Conservation (phyloP, 2,888 invertebrate genomes). For the Polydrusus tereticollis region DNA sequence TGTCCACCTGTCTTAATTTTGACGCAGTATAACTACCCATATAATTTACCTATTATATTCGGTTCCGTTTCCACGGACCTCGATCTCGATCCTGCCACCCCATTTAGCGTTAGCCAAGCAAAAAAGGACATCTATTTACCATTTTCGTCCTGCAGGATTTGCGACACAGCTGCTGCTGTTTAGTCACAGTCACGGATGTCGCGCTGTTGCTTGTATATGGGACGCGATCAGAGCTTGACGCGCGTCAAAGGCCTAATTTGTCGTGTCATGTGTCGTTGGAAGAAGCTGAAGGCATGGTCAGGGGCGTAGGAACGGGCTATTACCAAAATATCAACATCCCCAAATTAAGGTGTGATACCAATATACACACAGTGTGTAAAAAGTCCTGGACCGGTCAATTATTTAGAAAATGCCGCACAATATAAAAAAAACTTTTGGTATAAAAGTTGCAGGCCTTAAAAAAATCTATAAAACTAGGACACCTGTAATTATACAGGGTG, state of each 20-base stretch:
- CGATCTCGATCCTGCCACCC: background rate
- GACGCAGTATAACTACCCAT: background rate
- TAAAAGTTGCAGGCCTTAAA: too few species aligned
- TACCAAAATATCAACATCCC: too few species aligned
- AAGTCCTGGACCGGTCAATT: too few species aligned
- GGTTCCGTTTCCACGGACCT: background rate
- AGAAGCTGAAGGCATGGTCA: slow-evolving; percentile 1
- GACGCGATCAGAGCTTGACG: slow-evolving; percentile 53
- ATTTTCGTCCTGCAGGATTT: slow-evolving; percentile 19
- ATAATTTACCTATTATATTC: background rate
- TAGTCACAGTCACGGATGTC: slow-evolving; percentile 60
- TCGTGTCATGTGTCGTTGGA: slow-evolving; percentile 57
- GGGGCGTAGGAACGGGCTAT: background rate
- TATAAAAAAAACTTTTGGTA: too few species aligned
- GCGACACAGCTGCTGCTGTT: slow-evolving; percentile 43
- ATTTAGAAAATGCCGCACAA: too few species aligned
- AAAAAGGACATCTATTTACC: slow-evolving; percentile 30
- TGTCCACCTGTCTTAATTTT: background rate
- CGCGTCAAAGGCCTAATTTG: slow-evolving; percentile 64
- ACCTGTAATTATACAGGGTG: too few species aligned
- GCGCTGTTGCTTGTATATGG: slow-evolving; percentile 18
- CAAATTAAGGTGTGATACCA: too few species aligned
- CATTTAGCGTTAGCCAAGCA: background rate
- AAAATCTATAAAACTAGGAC: too few species aligned
- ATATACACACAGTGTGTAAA: too few species aligned